Conservation (phyloP, 2,797 vertebrate genomes). For the Ibycter americanus region DNA sequence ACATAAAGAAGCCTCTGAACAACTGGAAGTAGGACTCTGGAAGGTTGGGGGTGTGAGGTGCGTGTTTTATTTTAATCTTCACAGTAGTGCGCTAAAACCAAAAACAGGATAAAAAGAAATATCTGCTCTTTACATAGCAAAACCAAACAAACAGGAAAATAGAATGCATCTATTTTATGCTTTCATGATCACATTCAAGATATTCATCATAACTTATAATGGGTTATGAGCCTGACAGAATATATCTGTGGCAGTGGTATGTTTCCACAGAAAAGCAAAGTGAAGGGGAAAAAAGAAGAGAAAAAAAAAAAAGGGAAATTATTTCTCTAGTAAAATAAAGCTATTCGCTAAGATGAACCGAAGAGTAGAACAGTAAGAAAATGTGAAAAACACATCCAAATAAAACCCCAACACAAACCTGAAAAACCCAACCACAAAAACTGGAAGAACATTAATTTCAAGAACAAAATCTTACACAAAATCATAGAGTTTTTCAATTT, state of each 20-base stretch:
- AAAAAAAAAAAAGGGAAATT: background rate
- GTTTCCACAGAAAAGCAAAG: background rate
- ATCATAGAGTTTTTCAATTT: background rate
- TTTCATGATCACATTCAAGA: background rate
- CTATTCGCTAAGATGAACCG: background rate
- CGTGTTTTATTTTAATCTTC: background rate
- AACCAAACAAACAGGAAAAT: background rate
- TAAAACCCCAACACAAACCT: fast-evolving
- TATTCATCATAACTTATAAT: background rate
- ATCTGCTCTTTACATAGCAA: background rate
- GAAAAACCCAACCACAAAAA: background rate
- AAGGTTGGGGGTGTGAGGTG: background rate
- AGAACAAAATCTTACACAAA: background rate
- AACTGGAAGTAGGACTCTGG: background rate
- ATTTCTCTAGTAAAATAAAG: background rate
- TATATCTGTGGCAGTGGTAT: background rate
- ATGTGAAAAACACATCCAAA: fast-evolving
- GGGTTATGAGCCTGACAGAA: background rate
- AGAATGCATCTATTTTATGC: background rate
- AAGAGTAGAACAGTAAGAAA: background rate
- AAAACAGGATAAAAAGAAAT: background rate
- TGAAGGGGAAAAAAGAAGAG: background rate
- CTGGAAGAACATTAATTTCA: background rate
- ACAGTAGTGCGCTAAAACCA: background rate
- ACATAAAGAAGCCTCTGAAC: background rate